Evolutionary conservation across 2,113 vertebrate species (phyloP).

Genomic region (Cyprinus carpio): DNA sequence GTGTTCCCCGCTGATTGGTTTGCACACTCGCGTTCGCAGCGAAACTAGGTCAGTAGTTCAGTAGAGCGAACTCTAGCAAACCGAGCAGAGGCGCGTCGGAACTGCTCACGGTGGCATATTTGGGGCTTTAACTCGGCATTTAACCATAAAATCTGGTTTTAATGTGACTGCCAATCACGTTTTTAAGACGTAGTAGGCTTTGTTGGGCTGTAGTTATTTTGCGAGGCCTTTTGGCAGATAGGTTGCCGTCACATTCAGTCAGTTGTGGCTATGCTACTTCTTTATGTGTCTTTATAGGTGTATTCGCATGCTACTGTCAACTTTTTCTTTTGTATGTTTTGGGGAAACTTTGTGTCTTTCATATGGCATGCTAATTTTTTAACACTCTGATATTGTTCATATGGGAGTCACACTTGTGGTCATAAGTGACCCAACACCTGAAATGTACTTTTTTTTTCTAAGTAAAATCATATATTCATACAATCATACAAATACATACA

Average conservation of each 20-base stretch:
- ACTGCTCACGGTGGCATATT: not conserved
- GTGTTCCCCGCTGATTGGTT: constrained; percentile 49
- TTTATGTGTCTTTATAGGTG: not conserved
- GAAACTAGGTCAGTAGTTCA: constrained; percentile 84
- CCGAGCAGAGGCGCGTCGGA: not conserved
- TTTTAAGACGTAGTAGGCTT: not conserved
- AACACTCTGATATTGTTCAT: too few relatives aligned
- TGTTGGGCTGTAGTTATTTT: not conserved
- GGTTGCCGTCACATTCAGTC: not conserved
- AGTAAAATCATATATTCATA: too few relatives aligned
- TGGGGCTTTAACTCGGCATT: not conserved
- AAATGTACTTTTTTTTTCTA: too few relatives aligned
- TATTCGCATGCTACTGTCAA: not conserved
- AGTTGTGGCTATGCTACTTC: not conserved
- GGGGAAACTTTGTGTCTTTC: too few relatives aligned
- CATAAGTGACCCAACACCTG: too few relatives aligned
- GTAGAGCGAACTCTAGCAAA: constrained; percentile 70
- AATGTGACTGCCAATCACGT: not conserved
- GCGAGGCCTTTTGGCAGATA: constrained; percentile 27
- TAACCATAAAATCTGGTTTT: not conserved
- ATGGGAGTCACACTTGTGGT: too few relatives aligned
- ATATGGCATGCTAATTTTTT: not conserved
- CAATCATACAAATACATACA: too few relatives aligned
- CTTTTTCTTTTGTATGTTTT: not conserved
- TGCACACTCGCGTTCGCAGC: constrained; percentile 61